These are phyloP conservation scores for Tupiocoris notatus DNA, from an alignment of 2,888 invertebrate species.

Conservation along the genomic window DNA sequence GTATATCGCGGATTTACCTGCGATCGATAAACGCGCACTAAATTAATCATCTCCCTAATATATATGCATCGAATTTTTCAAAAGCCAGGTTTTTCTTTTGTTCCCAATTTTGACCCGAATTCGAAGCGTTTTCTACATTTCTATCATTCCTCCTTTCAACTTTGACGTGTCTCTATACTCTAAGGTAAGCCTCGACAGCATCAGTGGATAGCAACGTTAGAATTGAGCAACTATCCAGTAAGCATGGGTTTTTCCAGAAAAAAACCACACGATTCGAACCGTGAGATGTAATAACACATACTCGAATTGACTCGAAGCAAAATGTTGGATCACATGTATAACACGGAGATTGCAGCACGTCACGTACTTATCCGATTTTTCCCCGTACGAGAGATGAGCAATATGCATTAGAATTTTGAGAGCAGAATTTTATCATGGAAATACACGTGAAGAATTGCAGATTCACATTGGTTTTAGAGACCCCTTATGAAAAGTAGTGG, in stretches of 20 bases:
- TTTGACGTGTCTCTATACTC: background rate
- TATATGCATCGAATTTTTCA: no score
- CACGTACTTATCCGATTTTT: background rate
- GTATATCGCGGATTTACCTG: no score
- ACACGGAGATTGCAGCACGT: background rate
- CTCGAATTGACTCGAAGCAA: background rate
- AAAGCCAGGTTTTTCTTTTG: no score
- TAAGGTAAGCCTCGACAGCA: background rate
- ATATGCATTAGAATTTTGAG: background rate
- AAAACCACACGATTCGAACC: background rate
- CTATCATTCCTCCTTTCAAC: background rate
- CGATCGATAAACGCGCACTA: no score
- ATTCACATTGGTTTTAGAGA: background rate
- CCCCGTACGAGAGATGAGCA: background rate
- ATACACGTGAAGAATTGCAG: background rate
- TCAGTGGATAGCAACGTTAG: background rate
- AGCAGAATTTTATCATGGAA: background rate
- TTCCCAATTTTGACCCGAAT: background rate
- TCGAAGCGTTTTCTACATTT: background rate
- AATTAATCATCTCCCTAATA: no score
- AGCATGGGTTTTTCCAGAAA: background rate
- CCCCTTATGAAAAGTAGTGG: background rate
- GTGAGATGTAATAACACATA: background rate
- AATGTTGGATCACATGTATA: background rate
- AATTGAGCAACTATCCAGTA: background rate